Base-by-base conservation (phyloP, 2,888 invertebrate genomes). In the Erynnis tages region DNA sequence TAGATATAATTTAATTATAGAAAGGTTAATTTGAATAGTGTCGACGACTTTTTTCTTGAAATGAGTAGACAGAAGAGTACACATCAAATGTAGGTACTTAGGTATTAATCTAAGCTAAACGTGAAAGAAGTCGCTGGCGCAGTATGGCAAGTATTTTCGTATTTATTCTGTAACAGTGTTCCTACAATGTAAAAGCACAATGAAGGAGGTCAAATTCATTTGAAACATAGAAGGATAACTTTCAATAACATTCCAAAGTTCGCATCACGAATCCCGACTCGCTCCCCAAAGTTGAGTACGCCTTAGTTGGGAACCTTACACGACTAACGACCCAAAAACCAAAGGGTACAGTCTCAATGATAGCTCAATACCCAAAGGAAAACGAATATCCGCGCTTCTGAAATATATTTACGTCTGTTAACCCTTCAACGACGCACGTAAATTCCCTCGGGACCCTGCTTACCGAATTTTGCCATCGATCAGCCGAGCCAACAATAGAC, bases 351-450 rank as follows among this genome's bases (percentile, higher is more conserved):
- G 17, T 41, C 34, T 50, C 49, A 50, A 43, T 43, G 49, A 50
- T 41, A 50, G 41, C 40, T 34, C 41, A 50, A 50, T 43, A 25
- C 35, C 32, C 35, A 3, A 16, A 29, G 43, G 50, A 50, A 29
- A 35, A 50, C 19, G 50, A 35, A 50, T 50, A 50, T 50, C 32
- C 34, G 50, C 21, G 35, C 27, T 7, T 19, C 16, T 44, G 50
- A 44, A 50, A 50, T 50, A 50, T 50, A 37, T 50, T 50, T 44
- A 23, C 43, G 37, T 50, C 35, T 50, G 50, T 50, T 50, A 50
- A 50, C 50, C 50, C 50, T 44, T 50, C 50, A 50, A 37, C 50
- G 50, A 50, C 50, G 50, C 27, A 43, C 50, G 43, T 25, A 43
- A 43, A 41, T 35, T 43, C 50, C 50, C 50, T n/a, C 19, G 17